A percentile compares a stretch with the other conserved stretches of the same genome.
Evolutionary conservation across 2,113 vertebrate species (phyloP).

Genomic region (Mus spicilegus): DNA sequence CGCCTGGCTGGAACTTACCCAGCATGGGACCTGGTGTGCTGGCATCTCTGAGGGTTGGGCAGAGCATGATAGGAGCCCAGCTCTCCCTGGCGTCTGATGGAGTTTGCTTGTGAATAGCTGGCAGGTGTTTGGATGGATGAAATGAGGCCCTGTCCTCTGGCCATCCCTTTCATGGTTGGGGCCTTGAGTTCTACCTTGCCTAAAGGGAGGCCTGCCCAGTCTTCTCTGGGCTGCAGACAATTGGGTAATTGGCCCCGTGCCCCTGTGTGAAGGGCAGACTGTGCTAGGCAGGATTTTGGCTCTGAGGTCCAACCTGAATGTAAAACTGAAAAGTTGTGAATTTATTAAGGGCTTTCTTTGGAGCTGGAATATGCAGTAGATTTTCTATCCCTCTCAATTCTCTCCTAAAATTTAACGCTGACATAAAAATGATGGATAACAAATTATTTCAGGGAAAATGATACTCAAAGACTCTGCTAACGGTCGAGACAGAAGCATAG

Average conservation of each 20-base stretch:
- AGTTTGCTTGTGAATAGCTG: accelerated
- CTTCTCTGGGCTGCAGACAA: accelerated
- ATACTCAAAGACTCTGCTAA: constrained; percentile 51
- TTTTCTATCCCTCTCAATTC: constrained; percentile 75
- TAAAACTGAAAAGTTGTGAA: constrained; percentile 35
- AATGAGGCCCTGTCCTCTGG: accelerated
- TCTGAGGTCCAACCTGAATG: neutral
- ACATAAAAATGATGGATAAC: constrained; percentile 79
- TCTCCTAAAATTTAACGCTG: constrained; percentile 78
- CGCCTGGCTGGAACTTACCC: accelerated
- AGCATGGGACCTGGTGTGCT: neutral
- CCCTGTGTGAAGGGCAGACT: neutral
- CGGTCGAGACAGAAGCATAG: neutral
- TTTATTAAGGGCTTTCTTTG: constrained; percentile 69
- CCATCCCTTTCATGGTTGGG: accelerated
- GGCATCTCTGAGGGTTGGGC: neutral
- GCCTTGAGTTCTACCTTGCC: neutral
- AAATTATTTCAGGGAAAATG: constrained; percentile 77
- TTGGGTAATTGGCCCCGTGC: accelerated
- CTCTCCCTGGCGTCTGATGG: neutral
- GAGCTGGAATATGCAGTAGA: constrained; percentile 57
- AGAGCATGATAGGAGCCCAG: neutral
- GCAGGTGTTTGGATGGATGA: too few species aligned
- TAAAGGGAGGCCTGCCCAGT: accelerated
- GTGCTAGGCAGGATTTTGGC: neutral